A percentile compares a stretch with the other conserved stretches of the same genome.
These are phyloP conservation scores for Ditula angustiorana DNA, from an alignment of 2,888 invertebrate genomes.

Conservation along the genomic window DNA sequence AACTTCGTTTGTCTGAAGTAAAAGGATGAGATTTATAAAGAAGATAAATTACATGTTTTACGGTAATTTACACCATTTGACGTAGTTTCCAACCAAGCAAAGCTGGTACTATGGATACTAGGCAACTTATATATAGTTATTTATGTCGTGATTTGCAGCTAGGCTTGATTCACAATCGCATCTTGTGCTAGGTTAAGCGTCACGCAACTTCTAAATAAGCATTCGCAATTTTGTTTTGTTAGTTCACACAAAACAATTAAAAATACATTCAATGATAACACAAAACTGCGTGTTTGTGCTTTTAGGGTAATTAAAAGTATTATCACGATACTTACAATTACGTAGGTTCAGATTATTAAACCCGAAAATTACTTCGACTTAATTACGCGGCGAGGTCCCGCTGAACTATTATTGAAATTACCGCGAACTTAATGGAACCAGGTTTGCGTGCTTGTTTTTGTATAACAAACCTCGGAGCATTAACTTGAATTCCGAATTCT, in stretches of 20 bases:
- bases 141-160: too few relatives aligned
- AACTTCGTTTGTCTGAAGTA: not conserved
- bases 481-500: not conserved
- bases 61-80: too few relatives aligned
- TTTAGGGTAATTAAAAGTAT: constrained; percentile 5
- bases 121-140: too few relatives aligned
- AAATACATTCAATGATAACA: too few relatives aligned
- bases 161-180: too few relatives aligned
- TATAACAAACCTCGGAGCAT: not conserved
- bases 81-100: too few relatives aligned
- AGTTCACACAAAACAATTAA: not conserved
- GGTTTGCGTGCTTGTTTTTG: constrained; percentile 3
- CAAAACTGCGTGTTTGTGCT: not conserved
- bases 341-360: constrained; percentile 13
- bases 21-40: too few relatives aligned
- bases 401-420: constrained; percentile 3
- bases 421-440: not conserved
- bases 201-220: too few relatives aligned
- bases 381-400: constrained; percentile 5
- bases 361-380: constrained; percentile 11
- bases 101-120: too few relatives aligned
- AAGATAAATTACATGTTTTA: too few relatives aligned
- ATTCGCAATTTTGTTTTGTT: too few relatives aligned
- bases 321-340: constrained; percentile 3
- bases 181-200: too few relatives aligned